Conservation (phyloP, 2,113 vertebrate genomes). For the Pseudonaja textilis region DNA sequence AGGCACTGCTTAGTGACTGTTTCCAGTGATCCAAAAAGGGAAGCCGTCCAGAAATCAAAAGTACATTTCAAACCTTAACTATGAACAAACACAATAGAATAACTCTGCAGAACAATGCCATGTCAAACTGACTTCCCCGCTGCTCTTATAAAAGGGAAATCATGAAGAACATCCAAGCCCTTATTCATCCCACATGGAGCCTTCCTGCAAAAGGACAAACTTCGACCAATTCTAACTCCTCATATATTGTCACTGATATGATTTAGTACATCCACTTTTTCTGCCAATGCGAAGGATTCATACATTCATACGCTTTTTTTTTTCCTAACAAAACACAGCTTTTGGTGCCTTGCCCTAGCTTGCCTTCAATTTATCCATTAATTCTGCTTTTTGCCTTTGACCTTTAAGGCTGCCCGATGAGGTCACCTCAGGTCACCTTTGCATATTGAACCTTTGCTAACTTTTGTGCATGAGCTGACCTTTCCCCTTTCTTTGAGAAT, state of each 20-base stretch:
- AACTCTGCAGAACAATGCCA: constrained; percentile 9
- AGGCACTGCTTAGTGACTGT: background rate
- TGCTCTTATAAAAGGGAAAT: constrained; percentile 1
- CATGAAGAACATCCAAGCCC: background rate
- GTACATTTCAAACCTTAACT: constrained; percentile 19
- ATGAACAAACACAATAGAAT: constrained; percentile 14
- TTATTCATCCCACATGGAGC: background rate
- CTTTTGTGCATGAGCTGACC: background rate
- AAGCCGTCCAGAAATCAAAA: constrained; percentile 7
- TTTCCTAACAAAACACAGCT: background rate
- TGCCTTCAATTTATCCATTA: constrained; percentile 13
- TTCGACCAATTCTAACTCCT: background rate
- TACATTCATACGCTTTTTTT: background rate
- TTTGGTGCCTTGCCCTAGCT: background rate
- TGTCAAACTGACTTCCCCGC: constrained; percentile 1
- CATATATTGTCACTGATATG: background rate
- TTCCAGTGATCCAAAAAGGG: background rate
- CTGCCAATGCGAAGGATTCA: constrained; percentile 15
- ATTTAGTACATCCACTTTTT: background rate
- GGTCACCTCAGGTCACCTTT: background rate
- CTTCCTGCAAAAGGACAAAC: background rate
- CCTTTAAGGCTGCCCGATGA: background rate
- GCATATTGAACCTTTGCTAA: constrained; percentile 6
- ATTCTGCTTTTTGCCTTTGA: constrained; percentile 9
- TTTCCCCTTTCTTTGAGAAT: background rate